Evolutionary conservation across 2,888 invertebrate species (phyloP), one percentile per base, ranked within the genome.

Genomic region (Chloromyia formosa): DNA sequence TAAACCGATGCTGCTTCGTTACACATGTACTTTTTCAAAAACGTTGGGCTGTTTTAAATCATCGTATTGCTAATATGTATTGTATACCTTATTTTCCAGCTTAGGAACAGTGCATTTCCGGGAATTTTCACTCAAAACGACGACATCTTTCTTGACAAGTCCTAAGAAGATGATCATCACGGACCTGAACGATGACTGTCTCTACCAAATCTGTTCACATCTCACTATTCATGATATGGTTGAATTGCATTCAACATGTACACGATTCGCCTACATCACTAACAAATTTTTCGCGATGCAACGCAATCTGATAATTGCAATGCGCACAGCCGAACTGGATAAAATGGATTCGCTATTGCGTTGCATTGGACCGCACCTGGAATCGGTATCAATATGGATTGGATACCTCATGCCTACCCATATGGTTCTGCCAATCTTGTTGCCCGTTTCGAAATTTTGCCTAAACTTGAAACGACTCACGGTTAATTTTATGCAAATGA

Each of bases 311-410:
- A 56, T 58, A 18, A 71, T 71, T 14, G 71, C 40, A 4, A 71
- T 71, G 56, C 71, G 71, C 12, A 71, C 71, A 1, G 71, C 58
- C 3, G 56, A 71, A 10, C 58, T 71, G 58, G 71, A 71, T n/a
- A 71, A 71, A 40, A 71, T 71, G 56, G 71, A 71, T 12, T 12
- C 40, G 1, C 58, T 71, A 3, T 20, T 71, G 1, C 35, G 56
- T 9, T 71, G 71, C 14, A 71, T 71, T 20, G 71, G 71, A 12
- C 14, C 14, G 1, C 56, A 71, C 35, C 18, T 71, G 58, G 10
- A 18, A 12, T 23, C 71, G 10, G 12, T 71, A 12, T 35, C 71
- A 0, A 56, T 71, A 40, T 71, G 56, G 71, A 71, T 71, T 56
- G 71, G 71, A n/a, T 71, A 71, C 18, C 56, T 71, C 4, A 71